A percentile compares a stretch with the other conserved stretches of the same genome.
Conservation (phyloP, 1,140 invertebrate species). For the Araneus ventricosus region DNA sequence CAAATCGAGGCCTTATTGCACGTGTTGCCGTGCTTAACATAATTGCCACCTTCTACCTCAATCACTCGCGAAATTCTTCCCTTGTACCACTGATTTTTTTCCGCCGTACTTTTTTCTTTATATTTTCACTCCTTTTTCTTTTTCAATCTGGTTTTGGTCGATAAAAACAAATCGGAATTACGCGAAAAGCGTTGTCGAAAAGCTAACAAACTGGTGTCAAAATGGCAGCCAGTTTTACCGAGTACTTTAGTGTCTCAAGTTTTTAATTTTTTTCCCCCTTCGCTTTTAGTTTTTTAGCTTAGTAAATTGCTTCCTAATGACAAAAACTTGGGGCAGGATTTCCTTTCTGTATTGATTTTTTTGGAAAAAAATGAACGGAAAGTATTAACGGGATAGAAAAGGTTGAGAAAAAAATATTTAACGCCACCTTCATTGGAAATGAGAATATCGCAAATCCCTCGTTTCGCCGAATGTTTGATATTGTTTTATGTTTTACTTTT, state of each 20-base stretch:
- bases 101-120: not conserved
- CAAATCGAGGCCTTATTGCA: constrained; percentile 22
- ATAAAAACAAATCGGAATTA: constrained; percentile 50
- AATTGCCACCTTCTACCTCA: constrained; percentile 55
- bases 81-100: not conserved
- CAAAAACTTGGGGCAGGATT: constrained; percentile 40
- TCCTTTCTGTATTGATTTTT: constrained; percentile 37
- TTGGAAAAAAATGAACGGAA: not conserved
- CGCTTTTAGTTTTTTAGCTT: not conserved
- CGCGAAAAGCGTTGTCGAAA: not conserved
- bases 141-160: not conserved
- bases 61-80: constrained; percentile 38
- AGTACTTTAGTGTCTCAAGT: not conserved
- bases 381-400: not conserved
- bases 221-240: constrained; percentile 38
- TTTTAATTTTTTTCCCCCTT: not conserved
- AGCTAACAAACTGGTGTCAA: constrained; percentile 60
- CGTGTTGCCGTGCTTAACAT: constrained; percentile 63
- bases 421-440: not conserved
- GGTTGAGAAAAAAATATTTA: not conserved
- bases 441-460: not conserved
- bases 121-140: not conserved
- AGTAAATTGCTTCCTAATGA: constrained; percentile 61
- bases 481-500: too few species aligned
- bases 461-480: too few species aligned